phyloP scores from a whole-genome alignment of 2,797 vertebrate genomes.

The Xiphorhynchus erythropygius region DNA sequence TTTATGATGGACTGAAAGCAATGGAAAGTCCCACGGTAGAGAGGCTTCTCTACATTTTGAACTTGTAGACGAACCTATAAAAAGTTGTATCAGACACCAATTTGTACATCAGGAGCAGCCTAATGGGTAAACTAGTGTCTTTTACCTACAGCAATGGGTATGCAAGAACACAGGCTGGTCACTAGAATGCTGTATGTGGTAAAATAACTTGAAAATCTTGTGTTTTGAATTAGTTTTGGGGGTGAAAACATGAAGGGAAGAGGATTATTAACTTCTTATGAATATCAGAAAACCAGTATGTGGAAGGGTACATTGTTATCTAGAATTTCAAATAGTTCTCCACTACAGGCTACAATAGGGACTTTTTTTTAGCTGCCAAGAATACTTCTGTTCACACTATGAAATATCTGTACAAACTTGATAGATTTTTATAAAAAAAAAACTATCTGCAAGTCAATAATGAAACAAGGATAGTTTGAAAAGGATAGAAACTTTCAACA shows the following conservation, averaged over 20 bases:
- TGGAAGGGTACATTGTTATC: neutral
- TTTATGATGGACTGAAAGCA: conserved; percentile 95
- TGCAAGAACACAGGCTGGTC: conserved; percentile 4
- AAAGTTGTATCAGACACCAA: conserved; percentile 17
- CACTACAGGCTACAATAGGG: neutral
- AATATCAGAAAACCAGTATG: neutral
- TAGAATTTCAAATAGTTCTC: neutral
- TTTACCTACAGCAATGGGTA: neutral
- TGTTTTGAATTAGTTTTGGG: neutral
- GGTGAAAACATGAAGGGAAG: neutral
- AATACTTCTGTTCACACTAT: neutral
- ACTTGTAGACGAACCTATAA: conserved; percentile 95
- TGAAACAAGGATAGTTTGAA: neutral
- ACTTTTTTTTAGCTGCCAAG: neutral
- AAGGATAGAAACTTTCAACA: neutral
- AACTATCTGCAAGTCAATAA: neutral
- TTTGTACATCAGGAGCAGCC: neutral
- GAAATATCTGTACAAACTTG: neutral
- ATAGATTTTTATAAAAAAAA: neutral
- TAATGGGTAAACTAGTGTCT: neutral
- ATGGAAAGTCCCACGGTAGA: conserved; percentile 92
- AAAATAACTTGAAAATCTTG: neutral
- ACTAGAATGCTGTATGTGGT: neutral
- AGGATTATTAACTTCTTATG: neutral
- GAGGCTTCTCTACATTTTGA: conserved; percentile 88